These are phyloP conservation scores for Diceros bicornis DNA, from an alignment of 2,797 vertebrate species.

Conservation along the genomic window DNA sequence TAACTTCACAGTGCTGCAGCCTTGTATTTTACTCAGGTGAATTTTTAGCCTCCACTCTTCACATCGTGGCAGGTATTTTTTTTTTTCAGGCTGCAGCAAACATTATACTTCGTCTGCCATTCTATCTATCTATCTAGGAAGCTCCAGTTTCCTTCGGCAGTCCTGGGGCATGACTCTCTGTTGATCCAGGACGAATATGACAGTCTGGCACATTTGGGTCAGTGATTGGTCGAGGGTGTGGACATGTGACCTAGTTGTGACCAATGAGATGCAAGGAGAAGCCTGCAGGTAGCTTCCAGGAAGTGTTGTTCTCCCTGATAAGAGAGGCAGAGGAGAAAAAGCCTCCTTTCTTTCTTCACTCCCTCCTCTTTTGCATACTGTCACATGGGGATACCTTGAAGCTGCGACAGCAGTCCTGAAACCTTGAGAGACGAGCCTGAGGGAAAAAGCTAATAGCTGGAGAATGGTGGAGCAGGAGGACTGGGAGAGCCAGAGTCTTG, in stretches of 20 bases:
- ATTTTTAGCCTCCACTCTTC: background rate
- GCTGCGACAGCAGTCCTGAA: background rate
- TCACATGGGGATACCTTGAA: fast-evolving
- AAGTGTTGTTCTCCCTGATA: fast-evolving
- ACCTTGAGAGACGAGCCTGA: background rate
- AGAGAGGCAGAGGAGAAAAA: background rate
- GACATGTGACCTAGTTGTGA: background rate
- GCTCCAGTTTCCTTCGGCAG: background rate
- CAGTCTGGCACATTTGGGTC: background rate
- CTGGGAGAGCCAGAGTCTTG: background rate
- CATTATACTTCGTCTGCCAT: background rate
- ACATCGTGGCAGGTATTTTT: background rate
- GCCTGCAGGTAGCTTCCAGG: background rate
- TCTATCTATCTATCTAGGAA: background rate
- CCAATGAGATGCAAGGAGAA: background rate
- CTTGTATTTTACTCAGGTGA: too few species aligned
- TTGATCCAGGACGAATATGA: too few species aligned
- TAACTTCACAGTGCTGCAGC: too few species aligned
- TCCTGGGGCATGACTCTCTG: background rate
- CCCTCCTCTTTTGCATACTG: background rate
- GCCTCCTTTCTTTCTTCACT: too few species aligned
- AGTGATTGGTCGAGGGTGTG: background rate
- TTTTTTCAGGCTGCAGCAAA: background rate
- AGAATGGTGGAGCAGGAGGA: too few species aligned
- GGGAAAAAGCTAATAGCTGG: background rate